Evolutionary conservation across 1,140 invertebrate species (phyloP).

Genomic region (Antheraea pernyi): DNA sequence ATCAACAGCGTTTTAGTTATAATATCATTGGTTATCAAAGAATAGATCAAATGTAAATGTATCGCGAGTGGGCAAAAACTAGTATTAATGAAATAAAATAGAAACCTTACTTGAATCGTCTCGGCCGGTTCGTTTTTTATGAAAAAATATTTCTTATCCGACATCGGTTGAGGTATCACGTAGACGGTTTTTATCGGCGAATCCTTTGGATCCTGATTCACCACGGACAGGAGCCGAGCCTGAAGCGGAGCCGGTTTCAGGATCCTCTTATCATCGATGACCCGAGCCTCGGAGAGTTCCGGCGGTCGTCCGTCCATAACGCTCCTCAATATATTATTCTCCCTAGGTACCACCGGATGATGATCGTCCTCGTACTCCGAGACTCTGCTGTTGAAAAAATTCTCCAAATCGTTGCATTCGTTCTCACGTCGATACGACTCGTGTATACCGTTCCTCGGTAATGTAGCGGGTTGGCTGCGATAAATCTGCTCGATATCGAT

Average conservation of each 20-base stretch:
- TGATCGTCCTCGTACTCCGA: slow-evolving; percentile 68
- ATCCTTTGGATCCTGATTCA: slow-evolving; percentile 54
- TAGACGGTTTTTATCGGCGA: slow-evolving; percentile 58
- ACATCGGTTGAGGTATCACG: slow-evolving; percentile 64
- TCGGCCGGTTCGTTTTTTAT: slow-evolving; percentile 77
- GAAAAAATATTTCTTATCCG: slow-evolving; percentile 73
- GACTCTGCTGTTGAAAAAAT: slow-evolving; percentile 61
- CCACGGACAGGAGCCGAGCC: slow-evolving; percentile 54
- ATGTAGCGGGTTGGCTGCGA: slow-evolving; percentile 29
- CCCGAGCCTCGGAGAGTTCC: slow-evolving; percentile 59
- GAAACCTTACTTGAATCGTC: slow-evolving; percentile 56
- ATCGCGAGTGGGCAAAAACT: too few relatives aligned
- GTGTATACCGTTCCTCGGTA: slow-evolving; percentile 60
- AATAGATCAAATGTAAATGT: too few relatives aligned
- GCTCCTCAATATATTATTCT: slow-evolving; percentile 37
- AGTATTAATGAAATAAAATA: too few relatives aligned
- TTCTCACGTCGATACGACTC: slow-evolving; percentile 52
- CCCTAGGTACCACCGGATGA: slow-evolving; percentile 41
- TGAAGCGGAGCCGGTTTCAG: slow-evolving; percentile 68
- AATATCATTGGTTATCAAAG: too few relatives aligned
- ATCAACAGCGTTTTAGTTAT: too few relatives aligned
- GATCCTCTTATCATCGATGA: slow-evolving; percentile 63
- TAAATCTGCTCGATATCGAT: slow-evolving; percentile 55
- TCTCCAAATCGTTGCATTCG: slow-evolving; percentile 54
- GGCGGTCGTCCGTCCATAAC: slow-evolving; percentile 39